A percentile compares a stretch with the other conserved stretches of the same genome.
phyloP scores from a whole-genome alignment of 1,140 invertebrate species.

The Bombus huntii region DNA sequence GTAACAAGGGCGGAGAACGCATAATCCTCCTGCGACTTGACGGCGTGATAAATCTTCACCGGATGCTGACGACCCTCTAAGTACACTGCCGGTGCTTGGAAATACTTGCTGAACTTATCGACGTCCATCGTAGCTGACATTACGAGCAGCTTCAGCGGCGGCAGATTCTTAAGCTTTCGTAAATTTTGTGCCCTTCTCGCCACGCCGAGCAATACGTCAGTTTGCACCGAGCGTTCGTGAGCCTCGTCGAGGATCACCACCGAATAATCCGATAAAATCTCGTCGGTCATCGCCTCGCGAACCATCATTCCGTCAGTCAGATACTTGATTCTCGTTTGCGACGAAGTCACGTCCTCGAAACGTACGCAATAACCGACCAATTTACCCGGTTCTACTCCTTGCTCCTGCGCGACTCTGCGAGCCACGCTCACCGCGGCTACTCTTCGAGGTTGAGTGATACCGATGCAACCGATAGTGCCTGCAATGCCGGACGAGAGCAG shows the following conservation, averaged over 20 bases:
- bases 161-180: constrained; percentile 84
- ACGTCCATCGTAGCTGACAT: constrained; percentile 99
- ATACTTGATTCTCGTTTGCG: constrained; percentile 92
- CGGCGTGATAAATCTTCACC: constrained; percentile 91
- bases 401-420: constrained; percentile 92
- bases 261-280: constrained; percentile 89
- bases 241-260: constrained; percentile 98
- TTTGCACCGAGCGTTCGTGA: constrained; percentile 97
- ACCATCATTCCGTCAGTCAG: constrained; percentile 98
- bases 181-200: constrained; percentile 90
- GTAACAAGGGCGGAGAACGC: constrained; percentile 91
- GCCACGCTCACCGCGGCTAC: constrained; percentile 97
- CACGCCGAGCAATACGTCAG: constrained; percentile 95
- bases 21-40: constrained; percentile 92
- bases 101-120: constrained; percentile 95
- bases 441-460: constrained; percentile 93
- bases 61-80: constrained; percentile 94
- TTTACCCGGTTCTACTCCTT: constrained; percentile 85
- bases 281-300: constrained; percentile 91
- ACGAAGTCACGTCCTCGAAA: constrained; percentile 93
- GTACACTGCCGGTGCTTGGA: constrained; percentile 93
- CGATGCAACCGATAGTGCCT: constrained; percentile 86
- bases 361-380: constrained; percentile 95
- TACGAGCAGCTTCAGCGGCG: constrained; percentile 90
- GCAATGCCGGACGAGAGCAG: constrained; percentile 80